These are phyloP conservation scores for Sesamia nonagrioides DNA, from an alignment of 1,140 invertebrate genomes.

Conservation along the genomic window DNA sequence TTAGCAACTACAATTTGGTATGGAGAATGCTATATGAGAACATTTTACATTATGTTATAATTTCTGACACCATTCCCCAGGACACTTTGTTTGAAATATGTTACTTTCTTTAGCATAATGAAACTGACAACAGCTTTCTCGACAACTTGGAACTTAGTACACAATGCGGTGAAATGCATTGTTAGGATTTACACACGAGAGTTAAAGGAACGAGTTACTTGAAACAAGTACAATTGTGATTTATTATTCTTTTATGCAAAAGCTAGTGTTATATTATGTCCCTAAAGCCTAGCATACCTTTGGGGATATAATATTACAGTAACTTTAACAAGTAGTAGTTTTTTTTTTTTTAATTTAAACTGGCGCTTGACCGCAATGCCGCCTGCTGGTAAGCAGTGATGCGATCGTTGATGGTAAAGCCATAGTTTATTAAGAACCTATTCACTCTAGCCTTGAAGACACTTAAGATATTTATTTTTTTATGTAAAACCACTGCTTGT, in stretches of 20 bases:
- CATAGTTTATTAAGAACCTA: too few species aligned
- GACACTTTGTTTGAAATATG: conserved; percentile 18
- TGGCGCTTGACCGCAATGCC: too few species aligned
- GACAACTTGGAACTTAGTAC: conserved; percentile 11
- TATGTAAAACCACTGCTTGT: conserved; percentile 3
- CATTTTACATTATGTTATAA: conserved; percentile 31
- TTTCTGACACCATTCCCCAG: conserved; percentile 19
- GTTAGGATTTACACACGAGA: conserved; percentile 26
- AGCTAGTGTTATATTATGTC: neutral
- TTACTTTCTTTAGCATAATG: conserved; percentile 32
- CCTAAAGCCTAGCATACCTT: too few species aligned
- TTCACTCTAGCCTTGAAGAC: too few species aligned
- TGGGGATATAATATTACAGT: too few species aligned
- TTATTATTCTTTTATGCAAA: neutral
- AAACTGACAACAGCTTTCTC: neutral
- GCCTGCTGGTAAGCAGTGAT: too few species aligned
- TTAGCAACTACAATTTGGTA: conserved; percentile 45
- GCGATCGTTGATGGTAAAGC: too few species aligned
- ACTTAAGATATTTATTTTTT: too few species aligned
- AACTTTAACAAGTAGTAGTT: too few species aligned
- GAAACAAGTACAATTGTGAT: neutral
- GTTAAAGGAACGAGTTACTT: neutral
- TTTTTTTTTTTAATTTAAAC: too few species aligned
- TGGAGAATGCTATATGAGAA: conserved; percentile 11
- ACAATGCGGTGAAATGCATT: conserved; percentile 10